Base-by-base conservation (phyloP, 2,888 invertebrate species). In the Cephus pygmeus region DNA sequence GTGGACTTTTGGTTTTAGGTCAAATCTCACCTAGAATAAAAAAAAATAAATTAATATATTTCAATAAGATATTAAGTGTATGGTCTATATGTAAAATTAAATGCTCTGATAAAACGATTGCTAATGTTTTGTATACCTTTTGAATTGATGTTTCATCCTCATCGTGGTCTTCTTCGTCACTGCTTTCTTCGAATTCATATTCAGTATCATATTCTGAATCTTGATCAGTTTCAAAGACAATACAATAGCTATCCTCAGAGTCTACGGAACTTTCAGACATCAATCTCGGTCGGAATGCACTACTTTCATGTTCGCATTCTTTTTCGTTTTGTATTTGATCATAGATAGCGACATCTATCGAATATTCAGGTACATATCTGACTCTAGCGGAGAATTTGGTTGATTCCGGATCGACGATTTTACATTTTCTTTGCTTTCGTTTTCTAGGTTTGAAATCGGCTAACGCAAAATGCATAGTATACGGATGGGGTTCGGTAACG, bases 11-110 rank as follows among this genome's bases (percentile, higher is more conserved):
- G 92, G 90, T 35, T 90, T 89, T 12, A 88, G 85, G 69, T 92
- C 91, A 81, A 94, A 94, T 73, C 91, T 91, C n/a, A 94, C 93
- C 94, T 94, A 81, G 23, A 90, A 85, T 34, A 56, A 79, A 76
- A 79, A 83, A 69, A 84, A 69, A 56, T 0, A 56, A 0, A 4
- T 56, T 0, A 56, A 56, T 56, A 56, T 23, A 56, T 56, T 56
- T 56, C 56, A 56, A 23, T 56, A 56, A 56, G 1, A 56, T 56
- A 56, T 56, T 0, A 23, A 56, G 6, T 23, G 23, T 56, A 56
- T 56, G 56, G 9, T 9, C 56, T 56, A 23, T 23, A 56, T 23
- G 56, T 56, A 56, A 56, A 56, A 23, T 23, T 23, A 15, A 56
- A 2, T 23, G 23, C 0, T 56, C 56, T 9, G 56, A 71, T 15